These are phyloP conservation scores for Pogonomyrmex barbatus DNA, from an alignment of 1,140 invertebrate species.

Conservation along the genomic window DNA sequence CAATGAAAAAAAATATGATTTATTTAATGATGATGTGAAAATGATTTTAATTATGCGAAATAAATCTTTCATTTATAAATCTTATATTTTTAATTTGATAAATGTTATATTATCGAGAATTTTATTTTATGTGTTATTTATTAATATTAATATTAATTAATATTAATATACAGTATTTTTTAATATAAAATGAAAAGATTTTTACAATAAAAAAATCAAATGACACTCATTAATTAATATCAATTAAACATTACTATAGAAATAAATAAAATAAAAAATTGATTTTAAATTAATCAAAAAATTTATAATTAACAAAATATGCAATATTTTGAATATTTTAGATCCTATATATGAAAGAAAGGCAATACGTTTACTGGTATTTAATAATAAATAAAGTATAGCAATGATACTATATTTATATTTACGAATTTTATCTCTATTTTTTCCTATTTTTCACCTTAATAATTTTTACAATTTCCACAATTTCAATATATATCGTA, in stretches of 20 bases:
- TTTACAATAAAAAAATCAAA: not conserved
- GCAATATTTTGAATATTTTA: no score
- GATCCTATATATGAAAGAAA: no score
- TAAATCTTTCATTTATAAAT: not conserved
- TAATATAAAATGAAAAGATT: not conserved
- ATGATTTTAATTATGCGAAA: not conserved
- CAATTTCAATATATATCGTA: not conserved
- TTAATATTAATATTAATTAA: not conserved
- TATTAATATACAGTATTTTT: not conserved
- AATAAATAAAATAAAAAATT: no score
- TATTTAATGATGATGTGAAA: not conserved
- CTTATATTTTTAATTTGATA: not conserved
- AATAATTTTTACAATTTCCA: not conserved
- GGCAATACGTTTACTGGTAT: no score
- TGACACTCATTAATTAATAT: not conserved
- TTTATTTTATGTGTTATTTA: not conserved
- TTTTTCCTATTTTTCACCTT: not conserved
- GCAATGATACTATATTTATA: not conserved
- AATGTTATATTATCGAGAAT: not conserved
- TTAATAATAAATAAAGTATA: no score
- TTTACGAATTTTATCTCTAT: not conserved
- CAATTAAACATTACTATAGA: no score
- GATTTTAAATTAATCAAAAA: no score
- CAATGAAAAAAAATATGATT: not conserved
- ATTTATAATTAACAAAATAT: no score